phyloP scores from a whole-genome alignment of 1,140 invertebrate genomes.

The Papilio helenus region DNA sequence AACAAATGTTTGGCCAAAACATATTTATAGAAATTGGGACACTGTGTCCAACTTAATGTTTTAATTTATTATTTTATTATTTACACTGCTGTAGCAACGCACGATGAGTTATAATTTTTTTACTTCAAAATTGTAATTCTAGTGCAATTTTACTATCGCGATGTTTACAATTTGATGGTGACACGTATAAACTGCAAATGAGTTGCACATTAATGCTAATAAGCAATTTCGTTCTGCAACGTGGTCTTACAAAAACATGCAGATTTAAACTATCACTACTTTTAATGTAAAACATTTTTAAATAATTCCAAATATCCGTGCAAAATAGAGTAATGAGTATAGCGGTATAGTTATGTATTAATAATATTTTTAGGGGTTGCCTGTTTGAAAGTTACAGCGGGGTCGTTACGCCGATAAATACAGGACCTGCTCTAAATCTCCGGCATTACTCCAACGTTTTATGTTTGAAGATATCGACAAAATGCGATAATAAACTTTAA shows the following conservation, averaged over 20 bases:
- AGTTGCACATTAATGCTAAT: background rate
- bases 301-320: background rate
- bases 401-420: background rate
- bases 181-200: background rate
- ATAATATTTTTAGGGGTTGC: background rate
- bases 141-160: background rate
- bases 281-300: background rate
- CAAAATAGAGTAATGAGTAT: background rate
- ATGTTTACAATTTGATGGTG: background rate
- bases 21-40: too few relatives aligned
- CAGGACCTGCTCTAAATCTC: background rate
- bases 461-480: conserved; percentile 5
- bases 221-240: conserved; percentile 1
- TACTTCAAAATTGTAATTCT: background rate
- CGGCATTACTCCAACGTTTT: conserved; percentile 1
- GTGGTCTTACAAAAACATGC: conserved; percentile 1
- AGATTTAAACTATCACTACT: background rate
- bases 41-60: too few relatives aligned
- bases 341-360: too few relatives aligned
- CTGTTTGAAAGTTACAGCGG: background rate
- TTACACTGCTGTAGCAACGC: too few relatives aligned
- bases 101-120: too few relatives aligned
- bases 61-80: too few relatives aligned
- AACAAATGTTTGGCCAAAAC: too few relatives aligned
- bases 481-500: conserved; percentile 1